phyloP scores from a whole-genome alignment of 2,113 vertebrate species.

The Zosterops pallidus region DNA sequence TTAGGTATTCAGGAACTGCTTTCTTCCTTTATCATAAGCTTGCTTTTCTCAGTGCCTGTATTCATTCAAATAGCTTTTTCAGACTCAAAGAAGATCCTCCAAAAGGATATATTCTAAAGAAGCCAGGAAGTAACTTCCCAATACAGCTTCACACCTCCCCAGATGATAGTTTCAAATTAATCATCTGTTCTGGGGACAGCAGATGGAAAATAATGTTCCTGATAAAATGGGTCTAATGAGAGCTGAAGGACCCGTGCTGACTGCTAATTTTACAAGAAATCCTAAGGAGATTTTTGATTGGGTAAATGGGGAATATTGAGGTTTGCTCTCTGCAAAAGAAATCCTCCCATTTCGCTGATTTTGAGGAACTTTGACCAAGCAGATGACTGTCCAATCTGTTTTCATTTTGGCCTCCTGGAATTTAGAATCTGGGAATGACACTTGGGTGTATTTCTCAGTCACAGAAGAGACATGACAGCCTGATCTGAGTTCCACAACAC shows the following conservation, averaged over 20 bases:
- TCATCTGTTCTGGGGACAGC: slow-evolving; percentile 21
- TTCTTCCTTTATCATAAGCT: background rate
- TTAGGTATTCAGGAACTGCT: background rate
- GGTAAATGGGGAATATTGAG: background rate
- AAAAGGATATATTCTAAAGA: background rate
- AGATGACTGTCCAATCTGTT: background rate
- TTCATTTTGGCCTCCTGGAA: background rate
- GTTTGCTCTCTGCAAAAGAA: background rate
- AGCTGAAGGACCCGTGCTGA: background rate
- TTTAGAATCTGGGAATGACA: background rate
- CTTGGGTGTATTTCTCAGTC: background rate
- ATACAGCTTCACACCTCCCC: slow-evolving; percentile 4
- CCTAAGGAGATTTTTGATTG: background rate
- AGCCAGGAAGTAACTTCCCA: background rate
- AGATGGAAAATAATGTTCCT: slow-evolving; percentile 27
- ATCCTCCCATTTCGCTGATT: background rate
- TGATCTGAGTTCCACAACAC: background rate
- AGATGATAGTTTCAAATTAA: slow-evolving; percentile 26
- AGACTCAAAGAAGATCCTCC: background rate
- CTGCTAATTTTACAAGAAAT: background rate
- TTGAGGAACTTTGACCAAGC: background rate
- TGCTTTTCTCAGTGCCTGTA: background rate
- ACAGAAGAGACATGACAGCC: background rate
- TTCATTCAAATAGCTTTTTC: background rate
- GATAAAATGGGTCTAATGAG: slow-evolving; percentile 11